Evolutionary conservation across 2,797 vertebrate genomes (phyloP).

Genomic region (Margarornis squamiger): DNA sequence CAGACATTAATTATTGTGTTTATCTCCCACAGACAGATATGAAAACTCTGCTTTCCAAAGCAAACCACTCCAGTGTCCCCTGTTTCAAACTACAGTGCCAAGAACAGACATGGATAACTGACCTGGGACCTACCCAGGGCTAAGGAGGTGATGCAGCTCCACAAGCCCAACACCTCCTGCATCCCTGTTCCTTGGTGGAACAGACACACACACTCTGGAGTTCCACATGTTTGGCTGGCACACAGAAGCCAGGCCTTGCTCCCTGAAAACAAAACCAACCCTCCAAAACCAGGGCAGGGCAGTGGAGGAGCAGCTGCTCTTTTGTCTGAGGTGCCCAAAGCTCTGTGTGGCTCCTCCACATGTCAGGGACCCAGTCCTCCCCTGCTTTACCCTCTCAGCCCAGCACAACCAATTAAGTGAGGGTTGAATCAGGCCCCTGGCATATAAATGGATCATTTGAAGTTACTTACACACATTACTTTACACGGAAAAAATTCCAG

Average conservation of each 20-base stretch:
- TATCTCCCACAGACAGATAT: neutral
- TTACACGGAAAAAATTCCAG: conserved; percentile 72
- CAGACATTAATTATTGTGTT: neutral
- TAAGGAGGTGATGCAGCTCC: neutral
- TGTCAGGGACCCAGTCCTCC: neutral
- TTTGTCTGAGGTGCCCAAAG: rapidly evolving
- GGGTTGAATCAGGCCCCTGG: neutral
- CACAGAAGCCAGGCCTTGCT: neutral
- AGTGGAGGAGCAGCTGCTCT: neutral
- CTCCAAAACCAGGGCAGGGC: neutral
- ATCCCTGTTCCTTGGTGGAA: neutral
- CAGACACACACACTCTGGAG: neutral
- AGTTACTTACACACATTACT: conserved; percentile 45
- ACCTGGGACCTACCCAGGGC: neutral
- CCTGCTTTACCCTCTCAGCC: neutral
- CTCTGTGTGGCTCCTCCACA: rapidly evolving
- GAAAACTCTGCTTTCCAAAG: neutral
- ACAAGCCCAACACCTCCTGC: neutral
- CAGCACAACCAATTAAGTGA: rapidly evolving
- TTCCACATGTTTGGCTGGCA: rapidly evolving
- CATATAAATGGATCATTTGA: conserved; percentile 60
- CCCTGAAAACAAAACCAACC: neutral
- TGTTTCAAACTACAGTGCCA: neutral
- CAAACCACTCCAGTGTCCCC: neutral
- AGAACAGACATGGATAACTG: neutral